Conservation (phyloP, 2,888 invertebrate species). For the Blastobasis lacticolella region DNA sequence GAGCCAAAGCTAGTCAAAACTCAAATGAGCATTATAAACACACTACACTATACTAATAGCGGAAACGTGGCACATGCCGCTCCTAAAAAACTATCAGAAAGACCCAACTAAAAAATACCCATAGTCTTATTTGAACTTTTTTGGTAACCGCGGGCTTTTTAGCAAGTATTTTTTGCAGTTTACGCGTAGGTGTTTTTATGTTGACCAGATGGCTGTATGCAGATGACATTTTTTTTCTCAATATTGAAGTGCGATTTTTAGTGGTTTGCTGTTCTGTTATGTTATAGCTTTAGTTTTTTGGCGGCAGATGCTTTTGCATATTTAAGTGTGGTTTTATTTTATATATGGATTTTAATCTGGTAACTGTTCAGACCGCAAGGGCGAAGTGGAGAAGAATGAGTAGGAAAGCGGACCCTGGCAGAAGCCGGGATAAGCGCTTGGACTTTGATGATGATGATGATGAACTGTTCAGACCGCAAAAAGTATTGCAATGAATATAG, state of each 20-base stretch:
- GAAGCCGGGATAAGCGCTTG: no score
- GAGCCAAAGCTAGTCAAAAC: background rate
- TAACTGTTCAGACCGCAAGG: no score
- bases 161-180: constrained; percentile 47
- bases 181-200: constrained; percentile 50
- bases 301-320: constrained; percentile 61
- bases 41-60: constrained; percentile 11
- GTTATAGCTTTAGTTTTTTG: constrained; percentile 33
- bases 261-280: constrained; percentile 31
- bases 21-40: background rate
- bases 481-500: no score
- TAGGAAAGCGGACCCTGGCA: no score
- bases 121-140: constrained; percentile 39
- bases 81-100: constrained; percentile 37
- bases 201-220: constrained; percentile 68
- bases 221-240: constrained; percentile 65
- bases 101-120: constrained; percentile 33
- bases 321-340: constrained; percentile 19
- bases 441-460: no score
- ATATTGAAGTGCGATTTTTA: constrained; percentile 59
- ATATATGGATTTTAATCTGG: background rate
- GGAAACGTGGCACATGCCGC: constrained; percentile 63
- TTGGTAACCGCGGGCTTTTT: constrained; percentile 47
- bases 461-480: no score
- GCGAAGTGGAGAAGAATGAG: no score